Percentiles rank a stretch among this genome's conserved stretches.
Conservation (phyloP, 2,113 vertebrate species). For the Eurystomus gularis region DNA sequence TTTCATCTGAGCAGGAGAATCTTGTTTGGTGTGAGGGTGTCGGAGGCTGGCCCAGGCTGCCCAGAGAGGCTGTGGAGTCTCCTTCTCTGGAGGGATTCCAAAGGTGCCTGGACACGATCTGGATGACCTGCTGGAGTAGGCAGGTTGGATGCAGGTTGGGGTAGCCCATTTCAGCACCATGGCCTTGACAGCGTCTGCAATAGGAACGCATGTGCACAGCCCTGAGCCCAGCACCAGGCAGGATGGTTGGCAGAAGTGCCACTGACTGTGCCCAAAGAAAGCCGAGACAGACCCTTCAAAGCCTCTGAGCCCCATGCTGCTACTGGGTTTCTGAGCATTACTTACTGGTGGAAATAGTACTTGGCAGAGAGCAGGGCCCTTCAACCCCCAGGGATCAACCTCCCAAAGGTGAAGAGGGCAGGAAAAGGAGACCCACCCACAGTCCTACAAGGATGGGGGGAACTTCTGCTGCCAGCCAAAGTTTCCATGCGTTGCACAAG, state of each 20-base stretch:
- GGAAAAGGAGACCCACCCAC: background rate
- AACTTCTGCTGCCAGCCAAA: background rate
- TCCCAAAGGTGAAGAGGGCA: background rate
- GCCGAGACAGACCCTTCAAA: background rate
- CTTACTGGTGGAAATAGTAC: background rate
- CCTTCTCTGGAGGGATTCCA: too few relatives aligned
- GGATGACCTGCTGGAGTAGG: too few relatives aligned
- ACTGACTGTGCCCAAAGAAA: background rate
- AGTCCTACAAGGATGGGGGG: background rate
- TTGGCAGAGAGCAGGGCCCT: background rate
- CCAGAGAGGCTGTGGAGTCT: too few relatives aligned
- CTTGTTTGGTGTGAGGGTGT: too few relatives aligned
- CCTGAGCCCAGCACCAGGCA: background rate
- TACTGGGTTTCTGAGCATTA: background rate
- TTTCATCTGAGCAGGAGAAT: too few relatives aligned
- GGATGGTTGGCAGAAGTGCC: background rate
- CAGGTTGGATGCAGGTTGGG: too few relatives aligned
- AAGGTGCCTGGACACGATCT: too few relatives aligned
- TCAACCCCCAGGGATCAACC: background rate
- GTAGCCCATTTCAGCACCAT: too few relatives aligned
- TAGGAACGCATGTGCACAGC: fast-evolving
- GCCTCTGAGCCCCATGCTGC: background rate
- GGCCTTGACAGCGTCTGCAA: background rate
- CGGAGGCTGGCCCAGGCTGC: too few relatives aligned
- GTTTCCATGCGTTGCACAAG: background rate